Evolutionary conservation across 2,888 invertebrate genomes (phyloP).

Genomic region (Temnothorax ravouxi): DNA sequence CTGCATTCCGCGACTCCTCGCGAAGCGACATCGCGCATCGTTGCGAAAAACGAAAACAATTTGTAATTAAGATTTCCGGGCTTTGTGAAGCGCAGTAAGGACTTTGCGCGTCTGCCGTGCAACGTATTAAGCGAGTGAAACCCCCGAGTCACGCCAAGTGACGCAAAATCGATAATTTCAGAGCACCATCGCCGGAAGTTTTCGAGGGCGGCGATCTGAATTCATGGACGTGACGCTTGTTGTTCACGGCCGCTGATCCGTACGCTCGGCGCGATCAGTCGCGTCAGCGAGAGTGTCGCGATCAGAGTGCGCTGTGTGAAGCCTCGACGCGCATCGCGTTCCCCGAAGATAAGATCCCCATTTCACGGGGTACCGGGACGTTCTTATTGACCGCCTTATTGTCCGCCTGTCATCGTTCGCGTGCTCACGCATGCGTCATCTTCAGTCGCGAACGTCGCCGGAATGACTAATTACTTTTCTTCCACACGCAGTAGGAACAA

Average conservation of each 20-base stretch:
- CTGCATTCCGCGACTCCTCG: neutral
- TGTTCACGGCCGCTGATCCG: constrained; percentile 17
- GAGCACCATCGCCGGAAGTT: constrained; percentile 8
- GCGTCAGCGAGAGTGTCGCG: neutral
- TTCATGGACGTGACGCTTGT: neutral
- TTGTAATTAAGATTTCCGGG: constrained; percentile 20
- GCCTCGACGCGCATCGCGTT: neutral
- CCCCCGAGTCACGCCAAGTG: constrained; percentile 10
- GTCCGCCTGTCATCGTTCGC: neutral
- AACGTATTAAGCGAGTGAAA: neutral
- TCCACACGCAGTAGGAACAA: neutral
- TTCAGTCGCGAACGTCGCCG: neutral
- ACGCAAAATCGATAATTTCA: constrained; percentile 43
- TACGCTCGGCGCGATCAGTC: neutral
- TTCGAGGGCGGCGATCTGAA: neutral
- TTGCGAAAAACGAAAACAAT: neutral
- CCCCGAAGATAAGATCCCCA: neutral
- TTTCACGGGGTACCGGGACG: neutral
- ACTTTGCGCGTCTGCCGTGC: neutral
- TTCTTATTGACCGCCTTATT: neutral
- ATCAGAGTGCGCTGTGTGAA: neutral
- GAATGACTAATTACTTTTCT: constrained; percentile 12
- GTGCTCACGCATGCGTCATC: neutral
- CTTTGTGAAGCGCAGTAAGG: neutral
- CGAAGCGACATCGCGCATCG: neutral